Evolutionary conservation across 2,113 vertebrate genomes (phyloP).

Genomic region (Catharus minimus): DNA sequence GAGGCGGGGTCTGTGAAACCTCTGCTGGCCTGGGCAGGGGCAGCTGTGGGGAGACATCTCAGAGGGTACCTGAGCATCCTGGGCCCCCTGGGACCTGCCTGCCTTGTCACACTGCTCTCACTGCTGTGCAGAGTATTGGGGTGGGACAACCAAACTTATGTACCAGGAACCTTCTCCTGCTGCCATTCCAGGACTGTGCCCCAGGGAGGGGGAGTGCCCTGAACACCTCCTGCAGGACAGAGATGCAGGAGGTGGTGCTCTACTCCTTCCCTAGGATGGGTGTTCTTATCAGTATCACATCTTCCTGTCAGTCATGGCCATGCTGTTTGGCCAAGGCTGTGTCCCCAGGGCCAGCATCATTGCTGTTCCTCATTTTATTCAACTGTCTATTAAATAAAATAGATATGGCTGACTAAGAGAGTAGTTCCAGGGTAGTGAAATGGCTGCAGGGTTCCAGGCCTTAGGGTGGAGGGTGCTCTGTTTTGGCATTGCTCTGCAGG

Average conservation of each 20-base stretch:
- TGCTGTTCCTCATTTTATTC: neutral
- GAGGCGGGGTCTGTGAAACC: neutral
- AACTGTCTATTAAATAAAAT: neutral
- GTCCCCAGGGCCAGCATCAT: neutral
- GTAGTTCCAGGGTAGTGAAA: neutral
- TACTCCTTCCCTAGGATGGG: neutral
- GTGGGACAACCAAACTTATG: fast-evolving
- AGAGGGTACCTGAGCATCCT: neutral
- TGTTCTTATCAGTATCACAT: neutral
- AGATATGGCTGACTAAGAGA: neutral
- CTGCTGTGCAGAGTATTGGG: neutral
- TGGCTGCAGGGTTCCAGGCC: neutral
- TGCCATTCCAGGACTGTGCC: neutral
- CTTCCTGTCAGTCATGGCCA: neutral
- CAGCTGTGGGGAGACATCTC: neutral
- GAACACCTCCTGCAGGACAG: neutral
- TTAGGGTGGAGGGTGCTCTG: neutral
- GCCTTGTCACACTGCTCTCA: neutral
- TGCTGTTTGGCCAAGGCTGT: neutral
- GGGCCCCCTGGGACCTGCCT: neutral
- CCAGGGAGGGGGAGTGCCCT: neutral
- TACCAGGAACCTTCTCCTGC: neutral
- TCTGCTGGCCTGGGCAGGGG: too few species aligned
- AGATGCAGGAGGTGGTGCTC: neutral
- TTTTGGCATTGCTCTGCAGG: neutral